Base-by-base conservation (phyloP, 2,888 invertebrate genomes). In the Philonicus albiceps region DNA sequence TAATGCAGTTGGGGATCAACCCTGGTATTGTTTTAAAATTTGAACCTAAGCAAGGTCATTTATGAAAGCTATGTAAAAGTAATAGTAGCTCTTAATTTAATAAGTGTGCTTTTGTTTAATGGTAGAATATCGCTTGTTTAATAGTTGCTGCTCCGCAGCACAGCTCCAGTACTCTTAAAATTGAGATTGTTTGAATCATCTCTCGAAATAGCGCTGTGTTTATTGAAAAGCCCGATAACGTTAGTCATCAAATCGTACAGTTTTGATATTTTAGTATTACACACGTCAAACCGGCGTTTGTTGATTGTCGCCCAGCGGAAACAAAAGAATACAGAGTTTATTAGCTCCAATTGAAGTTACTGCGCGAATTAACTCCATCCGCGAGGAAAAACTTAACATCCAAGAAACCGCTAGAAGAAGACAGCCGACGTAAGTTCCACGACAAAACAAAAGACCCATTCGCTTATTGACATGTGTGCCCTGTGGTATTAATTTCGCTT, bases 401-500 rank as follows among this genome's bases (percentile, higher is more conserved):
- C 22, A 27, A 64, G 27, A 64, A 64, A 64, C n/a, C n/a, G 13
- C 19, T 22, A 1, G 27, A 22, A 11, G 19, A 64, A 64, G 7
- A 2, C 64, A 22, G 19, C 8, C 64, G 13, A 22, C 27, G 27
- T 64, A 64, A 64, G 64, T 64, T 64, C 27, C 64, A 13, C 64
- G 64, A 64, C 64, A 81, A 81, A 81, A 81, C 81, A 81, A 81
- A 81, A 55, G 81, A 55, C 55, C 64, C 55, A 81, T 81, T 81
- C 81, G 55, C 55, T 81, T 81, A 81, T 81, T 55, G 55, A 81
- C 81, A 81, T 31, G 64, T 81, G 64, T 34, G 55, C 27, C 34
- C 53, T 81, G 55, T 13, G 19, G 22, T 81, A 81, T 81, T 81
- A 81, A 81, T 81, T 81, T 81, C 81, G 55, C 34, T 34, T 22